Evolutionary conservation across 2,113 vertebrate species (phyloP).

Genomic region (Leucoraja erinaceus): DNA sequence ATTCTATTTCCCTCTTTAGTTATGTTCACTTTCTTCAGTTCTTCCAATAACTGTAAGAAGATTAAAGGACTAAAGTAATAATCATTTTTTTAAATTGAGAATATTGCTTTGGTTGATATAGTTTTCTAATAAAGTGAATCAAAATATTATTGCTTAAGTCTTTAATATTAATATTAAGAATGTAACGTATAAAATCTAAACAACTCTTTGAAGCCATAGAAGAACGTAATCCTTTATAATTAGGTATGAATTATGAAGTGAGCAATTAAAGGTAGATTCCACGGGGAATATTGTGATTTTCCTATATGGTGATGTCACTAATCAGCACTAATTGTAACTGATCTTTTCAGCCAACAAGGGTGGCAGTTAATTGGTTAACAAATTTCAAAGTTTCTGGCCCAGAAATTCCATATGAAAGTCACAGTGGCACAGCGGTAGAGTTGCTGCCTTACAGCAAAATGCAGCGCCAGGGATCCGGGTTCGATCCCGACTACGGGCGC

Average conservation of each 20-base stretch:
- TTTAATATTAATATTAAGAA: not conserved
- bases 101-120: not conserved
- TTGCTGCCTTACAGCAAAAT: too few species aligned
- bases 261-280: not conserved
- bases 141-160: not conserved
- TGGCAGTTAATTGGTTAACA: not conserved
- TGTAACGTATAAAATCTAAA: not conserved
- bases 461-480: too few species aligned
- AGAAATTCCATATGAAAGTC: too few species aligned
- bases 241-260: not conserved
- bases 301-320: not conserved
- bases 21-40: slow-evolving; percentile 57
- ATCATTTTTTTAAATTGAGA: not conserved
- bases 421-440: too few species aligned
- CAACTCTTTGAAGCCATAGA: not conserved
- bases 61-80: not conserved
- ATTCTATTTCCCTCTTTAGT: slow-evolving; percentile 50
- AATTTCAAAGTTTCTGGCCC: not conserved
- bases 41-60: slow-evolving; percentile 59
- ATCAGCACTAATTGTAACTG: not conserved
- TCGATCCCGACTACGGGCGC: too few species aligned
- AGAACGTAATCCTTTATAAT: not conserved
- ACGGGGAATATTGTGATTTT: not conserved
- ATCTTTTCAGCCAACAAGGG: not conserved
- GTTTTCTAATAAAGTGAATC: not conserved